These are phyloP conservation scores for Tetrao urogallus DNA, from an alignment of 2,113 vertebrate genomes.

Conservation along the genomic window DNA sequence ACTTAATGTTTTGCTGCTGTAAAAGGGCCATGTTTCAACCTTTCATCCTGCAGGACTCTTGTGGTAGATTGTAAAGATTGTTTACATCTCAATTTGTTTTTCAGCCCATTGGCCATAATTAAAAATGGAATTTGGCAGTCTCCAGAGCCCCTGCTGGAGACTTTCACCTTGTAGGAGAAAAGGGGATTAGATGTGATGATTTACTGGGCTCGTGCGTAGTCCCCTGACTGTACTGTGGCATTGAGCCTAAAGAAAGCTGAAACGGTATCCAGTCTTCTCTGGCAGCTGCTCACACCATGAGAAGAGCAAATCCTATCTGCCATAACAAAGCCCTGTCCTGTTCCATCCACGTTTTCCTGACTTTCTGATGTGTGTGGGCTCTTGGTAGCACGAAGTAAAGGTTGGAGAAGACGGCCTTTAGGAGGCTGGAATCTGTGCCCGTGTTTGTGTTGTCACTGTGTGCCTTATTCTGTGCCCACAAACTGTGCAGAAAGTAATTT, in stretches of 20 bases:
- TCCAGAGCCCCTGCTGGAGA: background rate
- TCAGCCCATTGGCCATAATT: background rate
- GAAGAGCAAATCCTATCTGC: background rate
- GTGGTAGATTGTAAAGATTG: background rate
- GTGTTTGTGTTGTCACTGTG: background rate
- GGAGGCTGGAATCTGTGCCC: background rate
- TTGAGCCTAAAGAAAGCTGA: background rate
- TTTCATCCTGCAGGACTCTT: background rate
- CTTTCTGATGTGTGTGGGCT: background rate
- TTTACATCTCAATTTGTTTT: constrained; percentile 33
- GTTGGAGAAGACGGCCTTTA: background rate
- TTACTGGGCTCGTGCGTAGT: background rate
- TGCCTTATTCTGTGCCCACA: background rate
- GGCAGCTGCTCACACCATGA: background rate
- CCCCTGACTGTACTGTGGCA: background rate
- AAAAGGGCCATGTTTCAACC: background rate
- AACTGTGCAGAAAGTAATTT: background rate
- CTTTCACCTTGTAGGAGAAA: constrained; percentile 28
- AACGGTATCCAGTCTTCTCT: background rate
- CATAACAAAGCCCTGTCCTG: background rate
- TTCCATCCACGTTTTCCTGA: background rate
- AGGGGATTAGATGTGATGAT: background rate
- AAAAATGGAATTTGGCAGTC: constrained; percentile 20
- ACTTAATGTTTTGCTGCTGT: background rate
- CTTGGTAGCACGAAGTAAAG: background rate